Evolutionary conservation across 2,888 invertebrate species (phyloP).

Genomic region (Selenia dentaria): DNA sequence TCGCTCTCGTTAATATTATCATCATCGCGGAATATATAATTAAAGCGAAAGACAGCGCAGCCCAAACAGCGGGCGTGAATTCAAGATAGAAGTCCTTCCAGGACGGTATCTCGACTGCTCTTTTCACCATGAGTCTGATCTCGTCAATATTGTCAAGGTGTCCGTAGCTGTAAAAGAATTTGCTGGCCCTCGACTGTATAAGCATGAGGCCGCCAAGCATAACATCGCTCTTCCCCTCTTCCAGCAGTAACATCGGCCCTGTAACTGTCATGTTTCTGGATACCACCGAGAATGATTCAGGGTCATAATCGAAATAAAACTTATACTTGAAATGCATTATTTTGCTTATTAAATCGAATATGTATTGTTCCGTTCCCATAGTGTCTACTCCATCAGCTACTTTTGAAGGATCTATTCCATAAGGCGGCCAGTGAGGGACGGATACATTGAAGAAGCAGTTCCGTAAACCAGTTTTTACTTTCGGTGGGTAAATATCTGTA

Average conservation of each 20-base stretch:
- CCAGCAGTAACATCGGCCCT: constrained; percentile 40
- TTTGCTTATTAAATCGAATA: constrained; percentile 47
- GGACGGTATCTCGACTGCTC: constrained; percentile 34
- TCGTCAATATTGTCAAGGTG: constrained; percentile 50
- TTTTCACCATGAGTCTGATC: constrained; percentile 48
- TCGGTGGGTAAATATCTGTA: constrained; percentile 43
- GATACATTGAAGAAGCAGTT: constrained; percentile 54
- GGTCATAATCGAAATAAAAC: constrained; percentile 37
- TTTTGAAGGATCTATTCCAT: constrained; percentile 37
- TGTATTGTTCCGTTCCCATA: constrained; percentile 41
- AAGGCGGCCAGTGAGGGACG: constrained; percentile 56
- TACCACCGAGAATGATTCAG: constrained; percentile 41
- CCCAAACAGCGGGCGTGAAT: constrained; percentile 51
- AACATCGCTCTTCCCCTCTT: constrained; percentile 36
- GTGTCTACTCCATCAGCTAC: neutral
- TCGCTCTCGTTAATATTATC: constrained; percentile 27
- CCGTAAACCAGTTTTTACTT: constrained; percentile 45
- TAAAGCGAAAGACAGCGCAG: constrained; percentile 38
- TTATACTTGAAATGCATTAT: constrained; percentile 50
- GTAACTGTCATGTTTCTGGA: constrained; percentile 41
- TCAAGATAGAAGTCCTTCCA: constrained; percentile 52
- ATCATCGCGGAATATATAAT: constrained; percentile 39
- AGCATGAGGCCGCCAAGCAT: constrained; percentile 44
- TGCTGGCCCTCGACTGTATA: constrained; percentile 31
- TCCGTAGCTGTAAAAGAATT: constrained; percentile 45